Evolutionary conservation across 2,888 invertebrate species (phyloP), one percentile per base, ranked within the genome.

Genomic region (Apodemia hepburni): DNA sequence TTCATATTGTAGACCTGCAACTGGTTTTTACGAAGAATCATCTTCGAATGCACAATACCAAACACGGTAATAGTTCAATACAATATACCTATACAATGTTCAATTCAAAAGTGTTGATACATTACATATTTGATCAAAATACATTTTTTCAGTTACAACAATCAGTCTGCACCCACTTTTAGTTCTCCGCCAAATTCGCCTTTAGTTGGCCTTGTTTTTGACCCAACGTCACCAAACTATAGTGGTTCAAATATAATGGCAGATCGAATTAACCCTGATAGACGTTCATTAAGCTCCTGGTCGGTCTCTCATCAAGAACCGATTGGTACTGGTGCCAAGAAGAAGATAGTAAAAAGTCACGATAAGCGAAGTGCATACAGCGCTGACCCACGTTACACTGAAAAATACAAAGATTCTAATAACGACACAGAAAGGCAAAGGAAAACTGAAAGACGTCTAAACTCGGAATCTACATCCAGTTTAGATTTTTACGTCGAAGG

Each of bases 401-500:
- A 89, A 61, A 78, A 84, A 70, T 87, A 82, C 69, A 90, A 87
- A 74, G 87, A 89, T 35, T 77, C 68, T 12, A 72, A 72, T 63
- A 73, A 71, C n/a, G 87, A 87, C 61, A 77, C 73, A 3, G 87
- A 87, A n/a, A 79, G 84, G 22, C 82, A 83, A 61, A 80, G 81
- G 61, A 87, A 82, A 69, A 69, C 71, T 69, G 87, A 89, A 33
- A 78, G 84, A 68, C 83, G 81, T 64, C 71, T 90, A 22, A 84
- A 76, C 49, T 84, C 92, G 3, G 93, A 93, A 67, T 93, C 93
- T 0, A 92, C 92, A 3, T 85, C 90, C 3, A 93, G 93, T 71
- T 87, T 93, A 47, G 93, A 93, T 68, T 93, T 93, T 61, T 92
- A 92, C 51, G 92, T 89, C 60, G 93, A 93, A 75, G 93, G 93